A percentile compares a stretch with the other conserved stretches of the same genome.
phyloP scores from a whole-genome alignment of 1,140 invertebrate genomes.

The Thrips palmi region DNA sequence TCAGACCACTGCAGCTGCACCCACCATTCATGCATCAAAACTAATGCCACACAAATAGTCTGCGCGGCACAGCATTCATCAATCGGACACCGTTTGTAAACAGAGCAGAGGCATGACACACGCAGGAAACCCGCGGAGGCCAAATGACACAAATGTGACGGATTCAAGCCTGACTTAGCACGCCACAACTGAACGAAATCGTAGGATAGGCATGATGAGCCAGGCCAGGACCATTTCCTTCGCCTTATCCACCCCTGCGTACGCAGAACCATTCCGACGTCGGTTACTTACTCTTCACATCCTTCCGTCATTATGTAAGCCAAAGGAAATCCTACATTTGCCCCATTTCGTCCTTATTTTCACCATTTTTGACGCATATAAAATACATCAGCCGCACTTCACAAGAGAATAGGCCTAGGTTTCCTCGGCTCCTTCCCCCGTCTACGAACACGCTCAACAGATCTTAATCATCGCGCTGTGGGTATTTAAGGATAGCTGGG shows the following conservation, averaged over 20 bases:
- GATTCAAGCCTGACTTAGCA: slow-evolving; percentile 6
- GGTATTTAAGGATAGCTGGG: too few species aligned
- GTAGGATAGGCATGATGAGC: slow-evolving; percentile 1
- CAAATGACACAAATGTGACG: slow-evolving; percentile 4
- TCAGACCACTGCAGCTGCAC: too few species aligned
- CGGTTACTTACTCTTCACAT: slow-evolving; percentile 28
- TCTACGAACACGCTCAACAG: too few species aligned
- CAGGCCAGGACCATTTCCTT: not conserved
- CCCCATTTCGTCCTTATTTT: slow-evolving; percentile 25
- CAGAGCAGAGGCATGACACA: too few species aligned
- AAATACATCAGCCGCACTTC: slow-evolving; percentile 22
- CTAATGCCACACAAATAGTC: too few species aligned
- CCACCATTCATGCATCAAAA: too few species aligned
- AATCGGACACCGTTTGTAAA: too few species aligned
- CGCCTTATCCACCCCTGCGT: not conserved
- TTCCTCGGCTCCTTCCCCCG: too few species aligned
- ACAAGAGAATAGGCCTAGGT: too few species aligned
- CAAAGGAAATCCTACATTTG: slow-evolving; percentile 25
- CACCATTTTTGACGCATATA: slow-evolving; percentile 30
- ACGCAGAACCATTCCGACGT: not conserved
- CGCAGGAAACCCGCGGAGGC: slow-evolving; percentile 4
- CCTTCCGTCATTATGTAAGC: slow-evolving; percentile 29
- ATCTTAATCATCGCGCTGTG: too few species aligned
- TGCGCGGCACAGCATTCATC: too few species aligned
- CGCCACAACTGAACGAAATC: slow-evolving; percentile 11